phyloP scores from a whole-genome alignment of 2,888 invertebrate species.

The Cephus spinipes region DNA sequence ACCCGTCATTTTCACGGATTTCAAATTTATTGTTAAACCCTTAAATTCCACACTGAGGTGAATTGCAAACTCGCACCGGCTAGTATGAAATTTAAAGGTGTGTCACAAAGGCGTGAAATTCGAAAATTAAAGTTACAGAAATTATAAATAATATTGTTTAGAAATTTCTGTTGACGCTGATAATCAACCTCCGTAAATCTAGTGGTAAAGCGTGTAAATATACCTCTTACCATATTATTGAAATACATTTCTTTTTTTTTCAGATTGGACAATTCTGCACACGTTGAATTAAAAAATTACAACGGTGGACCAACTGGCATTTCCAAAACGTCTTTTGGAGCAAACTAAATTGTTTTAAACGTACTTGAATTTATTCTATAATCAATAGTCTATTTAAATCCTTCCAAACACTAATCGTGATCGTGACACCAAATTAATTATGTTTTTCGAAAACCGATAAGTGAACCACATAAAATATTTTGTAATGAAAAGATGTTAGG shows the following conservation, averaged over 20 bases:
- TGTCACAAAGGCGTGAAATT: no score
- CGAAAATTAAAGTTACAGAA: no score
- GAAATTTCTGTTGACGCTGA: no score
- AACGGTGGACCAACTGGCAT: neutral
- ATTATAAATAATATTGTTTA: no score
- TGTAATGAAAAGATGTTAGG: conserved; percentile 51
- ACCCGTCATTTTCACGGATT: no score
- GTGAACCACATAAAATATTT: neutral
- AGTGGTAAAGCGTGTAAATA: neutral
- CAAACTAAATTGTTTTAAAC: neutral
- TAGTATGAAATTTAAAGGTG: no score
- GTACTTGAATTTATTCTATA: neutral
- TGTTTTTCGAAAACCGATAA: neutral
- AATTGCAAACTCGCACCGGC: no score
- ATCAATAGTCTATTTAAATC: neutral
- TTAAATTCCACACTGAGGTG: no score
- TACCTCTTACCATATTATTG: no score
- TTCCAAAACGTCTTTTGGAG: neutral
- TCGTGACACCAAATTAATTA: neutral
- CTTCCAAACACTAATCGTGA: neutral
- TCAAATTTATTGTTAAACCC: no score
- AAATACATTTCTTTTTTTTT: neutral
- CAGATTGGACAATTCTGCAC: neutral
- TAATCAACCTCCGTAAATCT: no score
- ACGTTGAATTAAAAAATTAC: neutral